Percentiles rank a stretch among this genome's conserved stretches.
Evolutionary conservation across 2,797 vertebrate species (phyloP).

Genomic region (Sebastes umbrosus): DNA sequence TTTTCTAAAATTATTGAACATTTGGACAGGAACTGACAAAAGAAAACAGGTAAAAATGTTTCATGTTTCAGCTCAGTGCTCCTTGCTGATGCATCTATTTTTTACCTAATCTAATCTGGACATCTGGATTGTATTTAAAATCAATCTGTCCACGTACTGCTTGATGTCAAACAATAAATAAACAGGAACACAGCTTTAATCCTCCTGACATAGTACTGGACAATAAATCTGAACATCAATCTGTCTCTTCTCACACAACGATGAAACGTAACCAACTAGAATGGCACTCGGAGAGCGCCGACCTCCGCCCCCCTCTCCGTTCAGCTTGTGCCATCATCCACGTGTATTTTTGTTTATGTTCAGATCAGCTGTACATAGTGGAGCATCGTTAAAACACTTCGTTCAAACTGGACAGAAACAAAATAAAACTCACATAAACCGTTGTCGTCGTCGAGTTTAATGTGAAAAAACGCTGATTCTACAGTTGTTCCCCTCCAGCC

Average conservation of each 20-base stretch:
- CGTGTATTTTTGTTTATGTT: too few species aligned
- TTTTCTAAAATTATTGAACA: background rate
- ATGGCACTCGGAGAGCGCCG: too few species aligned
- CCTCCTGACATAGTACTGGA: slow-evolving; percentile 17
- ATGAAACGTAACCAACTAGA: background rate
- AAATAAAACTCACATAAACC: too few species aligned
- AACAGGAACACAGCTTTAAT: slow-evolving; percentile 45
- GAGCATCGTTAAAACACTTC: too few species aligned
- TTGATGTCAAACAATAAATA: slow-evolving; percentile 22
- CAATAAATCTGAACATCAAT: background rate
- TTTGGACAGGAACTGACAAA: background rate
- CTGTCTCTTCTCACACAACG: background rate
- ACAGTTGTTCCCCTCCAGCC: too few species aligned
- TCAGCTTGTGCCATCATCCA: too few species aligned
- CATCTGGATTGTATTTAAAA: slow-evolving; percentile 49
- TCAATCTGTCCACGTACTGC: slow-evolving; percentile 43
- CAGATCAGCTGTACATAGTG: too few species aligned
- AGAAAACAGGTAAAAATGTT: background rate
- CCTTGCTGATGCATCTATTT: background rate
- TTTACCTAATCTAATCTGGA: slow-evolving; percentile 27
- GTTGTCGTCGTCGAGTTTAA: too few species aligned
- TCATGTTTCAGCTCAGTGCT: background rate
- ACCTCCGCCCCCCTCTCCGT: too few species aligned
- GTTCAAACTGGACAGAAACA: too few species aligned
- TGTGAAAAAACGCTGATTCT: too few species aligned